These are phyloP conservation scores for Tenualosa thibaudeaui DNA, from an alignment of 2,797 vertebrate species.

Conservation along the genomic window DNA sequence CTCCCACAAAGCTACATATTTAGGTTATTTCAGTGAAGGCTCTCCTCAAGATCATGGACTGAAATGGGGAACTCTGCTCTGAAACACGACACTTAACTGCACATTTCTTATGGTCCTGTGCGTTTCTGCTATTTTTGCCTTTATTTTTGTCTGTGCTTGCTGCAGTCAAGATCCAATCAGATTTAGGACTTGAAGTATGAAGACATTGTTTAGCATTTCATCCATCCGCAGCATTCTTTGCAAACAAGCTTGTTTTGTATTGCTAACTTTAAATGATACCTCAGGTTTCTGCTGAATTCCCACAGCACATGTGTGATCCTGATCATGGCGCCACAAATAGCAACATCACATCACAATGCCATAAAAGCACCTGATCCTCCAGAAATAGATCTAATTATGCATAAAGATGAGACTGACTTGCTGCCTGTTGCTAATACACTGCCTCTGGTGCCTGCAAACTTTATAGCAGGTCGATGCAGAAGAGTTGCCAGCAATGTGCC, in stretches of 20 bases:
- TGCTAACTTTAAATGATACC: slow-evolving; percentile 60
- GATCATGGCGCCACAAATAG: slow-evolving; percentile 61
- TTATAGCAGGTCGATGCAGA: slow-evolving; percentile 23
- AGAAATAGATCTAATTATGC: slow-evolving; percentile 73
- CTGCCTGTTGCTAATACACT: slow-evolving; percentile 63
- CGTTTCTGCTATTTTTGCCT: slow-evolving; percentile 72
- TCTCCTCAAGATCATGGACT: slow-evolving; percentile 59
- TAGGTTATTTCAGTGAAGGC: slow-evolving; percentile 60
- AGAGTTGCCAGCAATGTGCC: slow-evolving; percentile 20
- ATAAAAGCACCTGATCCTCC: slow-evolving; percentile 61
- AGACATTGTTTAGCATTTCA: slow-evolving; percentile 39
- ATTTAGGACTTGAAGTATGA: slow-evolving; percentile 49
- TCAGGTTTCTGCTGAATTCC: slow-evolving; percentile 66
- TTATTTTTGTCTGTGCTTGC: slow-evolving; percentile 38
- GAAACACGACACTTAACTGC: slow-evolving; percentile 69
- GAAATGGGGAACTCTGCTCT: slow-evolving; percentile 53
- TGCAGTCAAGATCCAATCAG: slow-evolving; percentile 55
- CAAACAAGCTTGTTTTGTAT: slow-evolving; percentile 55
- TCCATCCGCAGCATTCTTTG: slow-evolving; percentile 38
- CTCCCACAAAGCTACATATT: slow-evolving; percentile 72
- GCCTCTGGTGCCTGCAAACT: slow-evolving; percentile 38
- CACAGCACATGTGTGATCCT: slow-evolving; percentile 59
- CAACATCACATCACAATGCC: slow-evolving; percentile 43
- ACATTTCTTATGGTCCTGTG: slow-evolving; percentile 74
- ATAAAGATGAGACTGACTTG: slow-evolving; percentile 49